Evolutionary conservation across 2,797 vertebrate genomes (phyloP).

Genomic region (Rhinella marina): DNA sequence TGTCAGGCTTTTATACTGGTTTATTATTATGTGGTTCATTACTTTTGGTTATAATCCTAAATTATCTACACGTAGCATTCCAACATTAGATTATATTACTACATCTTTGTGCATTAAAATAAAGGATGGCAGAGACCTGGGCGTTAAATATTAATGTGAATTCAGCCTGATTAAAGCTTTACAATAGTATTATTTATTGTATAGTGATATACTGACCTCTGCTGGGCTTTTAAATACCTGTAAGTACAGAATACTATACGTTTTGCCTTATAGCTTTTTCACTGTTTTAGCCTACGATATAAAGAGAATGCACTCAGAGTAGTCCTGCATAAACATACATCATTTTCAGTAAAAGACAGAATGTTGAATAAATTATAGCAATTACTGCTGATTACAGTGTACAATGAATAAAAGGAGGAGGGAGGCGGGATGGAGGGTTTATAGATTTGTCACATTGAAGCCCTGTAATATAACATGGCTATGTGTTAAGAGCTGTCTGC

Average conservation of each 20-base stretch:
- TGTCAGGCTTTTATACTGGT: neutral
- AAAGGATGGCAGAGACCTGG: neutral
- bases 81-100: neutral
- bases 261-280: neutral
- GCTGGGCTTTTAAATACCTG: neutral
- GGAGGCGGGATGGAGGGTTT: no score
- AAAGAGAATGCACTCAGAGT: neutral
- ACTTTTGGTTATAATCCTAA: neutral
- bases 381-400: no score
- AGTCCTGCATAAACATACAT: no score
- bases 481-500: no score
- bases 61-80: neutral
- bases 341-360: no score
- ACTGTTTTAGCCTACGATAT: neutral
- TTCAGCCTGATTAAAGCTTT: neutral
- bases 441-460: no score
- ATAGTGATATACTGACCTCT: slow-evolving; percentile 19
- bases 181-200: neutral
- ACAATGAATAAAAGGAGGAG: no score
- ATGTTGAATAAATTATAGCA: no score
- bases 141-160: neutral
- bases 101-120: neutral
- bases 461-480: no score
- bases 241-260: neutral
- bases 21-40: neutral